Base-by-base conservation (phyloP, 1,140 invertebrate genomes). In the Tachypleus tridentatus region DNA sequence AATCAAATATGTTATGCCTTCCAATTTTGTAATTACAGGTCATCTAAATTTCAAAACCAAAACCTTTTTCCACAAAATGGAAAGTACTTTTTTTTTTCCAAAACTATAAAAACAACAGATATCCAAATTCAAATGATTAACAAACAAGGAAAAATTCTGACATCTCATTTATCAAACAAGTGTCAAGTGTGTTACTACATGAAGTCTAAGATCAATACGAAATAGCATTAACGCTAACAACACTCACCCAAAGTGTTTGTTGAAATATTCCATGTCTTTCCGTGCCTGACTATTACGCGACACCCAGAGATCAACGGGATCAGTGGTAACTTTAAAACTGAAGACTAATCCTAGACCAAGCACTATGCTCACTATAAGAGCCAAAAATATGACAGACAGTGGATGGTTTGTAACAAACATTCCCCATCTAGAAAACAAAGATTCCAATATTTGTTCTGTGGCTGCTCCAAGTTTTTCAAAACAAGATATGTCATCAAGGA, bases 261-360 rank as follows among this genome's bases (percentile, higher is more conserved):
- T 94, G 76, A 92, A 99, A 78, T 87, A 98, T 66, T 91, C 83
- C 67, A 87, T 85, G 77, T 99, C 93, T 5, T 86, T 72, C 5
- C 96, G 82, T 3, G 93, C 91, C 54, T 87, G 81, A 1, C 91
- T 95, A 52, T 80, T 78, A 0, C 93, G 87, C 0, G 94, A 85
- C 0, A 96, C 95, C 97, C 97, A 99, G n/a, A 99, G 79, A 78
- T 98, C 86, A 0, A 99, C 94, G 0, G 97, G 97, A 82, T 99
- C 88, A 0, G 93, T 98, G 3, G 91, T 97, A 3, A 95, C 79
- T 66, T 83, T 75, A 62, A 91, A 84, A 62, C 72, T 61, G 4
- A 67, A 58, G 5, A 72, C 60, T 82, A 81, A 82, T 75, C 74
- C 92, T 80, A 59, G 89, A 69, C 64, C 76, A 74, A 74, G 82